These are phyloP conservation scores for Dreissena polymorpha DNA, from an alignment of 1,140 invertebrate species.

Conservation along the genomic window DNA sequence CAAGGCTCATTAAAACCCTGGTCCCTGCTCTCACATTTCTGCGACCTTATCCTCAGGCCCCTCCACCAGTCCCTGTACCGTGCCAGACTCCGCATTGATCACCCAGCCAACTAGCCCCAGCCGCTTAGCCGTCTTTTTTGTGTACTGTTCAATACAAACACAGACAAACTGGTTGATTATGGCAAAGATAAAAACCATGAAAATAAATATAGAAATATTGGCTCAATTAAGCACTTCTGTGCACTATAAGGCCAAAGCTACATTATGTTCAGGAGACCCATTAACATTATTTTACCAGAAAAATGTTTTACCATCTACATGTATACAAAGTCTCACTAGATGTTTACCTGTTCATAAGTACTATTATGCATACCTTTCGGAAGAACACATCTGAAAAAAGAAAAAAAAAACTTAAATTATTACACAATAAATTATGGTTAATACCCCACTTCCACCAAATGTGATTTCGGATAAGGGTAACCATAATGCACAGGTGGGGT, in stretches of 20 bases:
- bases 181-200: neutral
- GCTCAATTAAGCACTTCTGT: neutral
- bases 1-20: neutral
- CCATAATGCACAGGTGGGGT: no score
- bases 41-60: constrained; percentile 84
- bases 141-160: constrained; percentile 81
- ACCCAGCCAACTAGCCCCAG: constrained; percentile 88
- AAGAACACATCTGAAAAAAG: no score
- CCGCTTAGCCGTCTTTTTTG: constrained; percentile 85
- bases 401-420: no score
- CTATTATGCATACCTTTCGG: no score
- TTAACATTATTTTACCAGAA: no score
- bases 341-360: no score
- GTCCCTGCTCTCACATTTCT: constrained; percentile 84
- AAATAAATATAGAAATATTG: neutral
- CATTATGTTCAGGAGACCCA: neutral
- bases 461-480: no score
- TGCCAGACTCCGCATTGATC: constrained; percentile 86
- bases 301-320: no score
- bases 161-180: constrained; percentile 16
- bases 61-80: constrained; percentile 86
- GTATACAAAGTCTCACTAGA: no score
- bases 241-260: neutral
- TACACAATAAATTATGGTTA: no score
- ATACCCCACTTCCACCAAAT: no score